Evolutionary conservation across 2,888 invertebrate genomes (phyloP).

Genomic region (Ormyrus rosae): DNA sequence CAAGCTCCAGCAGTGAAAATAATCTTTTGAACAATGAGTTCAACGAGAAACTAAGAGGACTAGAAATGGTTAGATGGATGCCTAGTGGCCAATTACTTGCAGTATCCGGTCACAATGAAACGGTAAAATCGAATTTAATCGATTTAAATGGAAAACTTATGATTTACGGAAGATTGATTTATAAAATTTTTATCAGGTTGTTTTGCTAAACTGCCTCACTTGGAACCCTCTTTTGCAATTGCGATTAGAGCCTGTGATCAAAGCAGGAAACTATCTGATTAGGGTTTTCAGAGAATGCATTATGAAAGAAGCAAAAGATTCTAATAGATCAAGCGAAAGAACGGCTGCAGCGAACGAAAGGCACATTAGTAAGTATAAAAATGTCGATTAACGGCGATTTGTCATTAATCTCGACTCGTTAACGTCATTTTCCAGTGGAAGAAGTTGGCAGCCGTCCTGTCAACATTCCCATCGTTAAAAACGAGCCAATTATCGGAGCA

Average conservation of each 20-base stretch:
- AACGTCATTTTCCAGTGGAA: slow-evolving; percentile 64
- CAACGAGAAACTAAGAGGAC: slow-evolving; percentile 65
- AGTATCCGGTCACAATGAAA: slow-evolving; percentile 70
- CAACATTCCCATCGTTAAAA: slow-evolving; percentile 67
- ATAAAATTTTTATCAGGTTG: slow-evolving; percentile 62
- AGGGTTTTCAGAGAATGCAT: slow-evolving; percentile 69
- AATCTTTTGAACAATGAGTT: slow-evolving; percentile 34
- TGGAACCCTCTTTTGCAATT: slow-evolving; percentile 70
- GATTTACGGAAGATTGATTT: background rate
- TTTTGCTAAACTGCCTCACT: slow-evolving; percentile 70
- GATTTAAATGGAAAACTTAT: slow-evolving; percentile 1
- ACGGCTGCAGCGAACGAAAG: slow-evolving; percentile 52
- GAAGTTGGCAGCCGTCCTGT: slow-evolving; percentile 69
- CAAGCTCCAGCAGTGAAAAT: background rate
- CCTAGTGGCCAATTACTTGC: slow-evolving; percentile 71
- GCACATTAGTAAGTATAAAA: slow-evolving; percentile 65
- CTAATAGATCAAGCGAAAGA: slow-evolving; percentile 55
- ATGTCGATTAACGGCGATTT: slow-evolving; percentile 19
- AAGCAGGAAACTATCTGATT: slow-evolving; percentile 65
- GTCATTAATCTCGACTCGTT: no score
- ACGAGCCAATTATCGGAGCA: slow-evolving; percentile 58
- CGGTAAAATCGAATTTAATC: slow-evolving; percentile 60
- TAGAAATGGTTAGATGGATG: slow-evolving; percentile 70
- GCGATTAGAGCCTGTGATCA: slow-evolving; percentile 69
- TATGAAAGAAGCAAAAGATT: slow-evolving; percentile 59